Evolutionary conservation across 35 echinoderm and acorn worm genomes (phyloP).

Genomic region (Amphiura filiformis): DNA sequence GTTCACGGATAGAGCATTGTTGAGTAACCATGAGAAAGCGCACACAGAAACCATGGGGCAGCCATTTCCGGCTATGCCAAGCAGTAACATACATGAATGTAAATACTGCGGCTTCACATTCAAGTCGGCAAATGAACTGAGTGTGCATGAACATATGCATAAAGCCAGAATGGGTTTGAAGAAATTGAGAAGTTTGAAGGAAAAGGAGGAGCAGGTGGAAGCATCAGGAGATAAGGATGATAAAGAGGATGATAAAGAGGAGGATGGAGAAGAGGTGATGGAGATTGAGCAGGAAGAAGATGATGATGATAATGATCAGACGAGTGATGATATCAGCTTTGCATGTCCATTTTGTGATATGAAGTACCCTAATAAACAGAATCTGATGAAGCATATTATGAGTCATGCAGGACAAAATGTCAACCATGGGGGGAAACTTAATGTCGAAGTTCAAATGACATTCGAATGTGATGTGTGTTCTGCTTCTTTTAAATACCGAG

Average conservation of each 20-base stretch:
- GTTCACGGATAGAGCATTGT: neutral
- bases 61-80: neutral
- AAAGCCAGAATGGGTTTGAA: no score
- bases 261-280: neutral
- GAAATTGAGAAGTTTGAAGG: no score
- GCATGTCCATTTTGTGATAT: neutral
- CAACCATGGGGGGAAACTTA: neutral
- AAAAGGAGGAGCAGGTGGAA: no score
- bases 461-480: neutral
- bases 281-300: neutral
- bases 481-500: neutral
- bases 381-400: neutral
- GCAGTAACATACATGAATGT: neutral
- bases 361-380: neutral
- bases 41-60: neutral
- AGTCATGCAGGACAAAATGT: neutral
- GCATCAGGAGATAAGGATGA: neutral
- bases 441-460: constrained; percentile 5
- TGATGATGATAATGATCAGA: neutral
- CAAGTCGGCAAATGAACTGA: neutral
- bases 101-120: neutral
- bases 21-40: neutral
- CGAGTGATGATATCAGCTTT: neutral
- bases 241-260: neutral
- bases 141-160: neutral